Percentiles rank a stretch among this genome's conserved stretches.
phyloP scores from a whole-genome alignment of 1,140 invertebrate genomes.

The Himalopsyche phryganea region DNA sequence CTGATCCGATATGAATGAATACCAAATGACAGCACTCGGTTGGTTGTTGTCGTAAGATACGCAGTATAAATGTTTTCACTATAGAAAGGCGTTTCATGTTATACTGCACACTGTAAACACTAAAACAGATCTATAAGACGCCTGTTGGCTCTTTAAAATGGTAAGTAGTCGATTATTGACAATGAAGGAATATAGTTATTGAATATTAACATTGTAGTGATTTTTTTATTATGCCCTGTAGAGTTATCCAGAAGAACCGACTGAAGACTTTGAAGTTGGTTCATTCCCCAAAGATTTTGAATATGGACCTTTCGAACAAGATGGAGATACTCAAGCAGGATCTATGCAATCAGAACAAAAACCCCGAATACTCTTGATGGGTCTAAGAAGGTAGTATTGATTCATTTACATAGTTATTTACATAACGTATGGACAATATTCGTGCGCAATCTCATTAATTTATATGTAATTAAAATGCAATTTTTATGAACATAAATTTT shows the following conservation, averaged over 20 bases:
- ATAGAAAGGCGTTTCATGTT: too few relatives aligned
- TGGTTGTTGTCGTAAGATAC: too few relatives aligned
- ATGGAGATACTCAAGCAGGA: conserved; percentile 58
- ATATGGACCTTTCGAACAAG: conserved; percentile 76
- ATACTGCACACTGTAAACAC: neutral
- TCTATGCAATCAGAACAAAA: conserved; percentile 68
- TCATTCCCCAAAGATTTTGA: conserved; percentile 92
- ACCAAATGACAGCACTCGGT: too few relatives aligned
- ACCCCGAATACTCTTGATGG: conserved; percentile 94
- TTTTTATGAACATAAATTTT: too few relatives aligned
- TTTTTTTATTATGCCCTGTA: conserved; percentile 32
- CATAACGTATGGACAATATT: too few relatives aligned
- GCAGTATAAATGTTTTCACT: too few relatives aligned
- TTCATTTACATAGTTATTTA: too few relatives aligned
- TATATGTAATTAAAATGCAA: too few relatives aligned
- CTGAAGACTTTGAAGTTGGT: conserved; percentile 61
- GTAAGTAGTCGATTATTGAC: neutral
- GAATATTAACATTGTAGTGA: too few relatives aligned
- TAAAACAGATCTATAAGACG: neutral
- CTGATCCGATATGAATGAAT: too few relatives aligned
- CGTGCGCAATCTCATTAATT: too few relatives aligned
- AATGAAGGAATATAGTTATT: neutral
- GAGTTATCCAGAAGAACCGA: conserved; percentile 68
- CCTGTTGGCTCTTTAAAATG: neutral
- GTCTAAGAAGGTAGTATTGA: conserved; percentile 81